Evolutionary conservation across 2,797 vertebrate species (phyloP).

Genomic region (Loris lydekkerianus): DNA sequence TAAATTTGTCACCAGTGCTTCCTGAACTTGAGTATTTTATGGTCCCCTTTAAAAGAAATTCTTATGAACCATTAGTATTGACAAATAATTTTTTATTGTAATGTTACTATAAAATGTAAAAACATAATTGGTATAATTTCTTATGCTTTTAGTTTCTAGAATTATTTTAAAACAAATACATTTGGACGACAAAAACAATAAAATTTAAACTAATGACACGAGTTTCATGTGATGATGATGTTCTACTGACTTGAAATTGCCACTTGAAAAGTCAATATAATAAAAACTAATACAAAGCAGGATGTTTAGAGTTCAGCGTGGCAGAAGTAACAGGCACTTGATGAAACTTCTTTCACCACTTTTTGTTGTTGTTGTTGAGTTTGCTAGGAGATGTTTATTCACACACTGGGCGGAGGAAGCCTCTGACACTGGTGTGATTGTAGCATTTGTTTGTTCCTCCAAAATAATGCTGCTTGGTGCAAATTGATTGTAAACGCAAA

Average conservation of each 20-base stretch:
- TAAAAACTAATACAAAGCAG: not conserved
- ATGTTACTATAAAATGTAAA: not conserved
- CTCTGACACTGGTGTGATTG: not conserved
- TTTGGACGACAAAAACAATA: not conserved
- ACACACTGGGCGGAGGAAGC: not conserved
- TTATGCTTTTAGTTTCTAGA: not conserved
- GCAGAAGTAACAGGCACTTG: not conserved
- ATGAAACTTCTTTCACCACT: not conserved
- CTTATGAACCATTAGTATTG: not conserved
- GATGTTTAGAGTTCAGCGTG: not conserved
- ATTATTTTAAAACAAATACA: slow-evolving; percentile 28
- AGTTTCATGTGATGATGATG: not conserved
- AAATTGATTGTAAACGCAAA: slow-evolving; percentile 2
- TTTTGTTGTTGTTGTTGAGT: not conserved
- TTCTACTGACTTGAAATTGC: slow-evolving; percentile 1
- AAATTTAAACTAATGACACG: not conserved
- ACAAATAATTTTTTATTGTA: not conserved
- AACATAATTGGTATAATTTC: not conserved
- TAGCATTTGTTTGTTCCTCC: slow-evolving; percentile 46
- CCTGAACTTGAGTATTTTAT: slow-evolving; percentile 22
- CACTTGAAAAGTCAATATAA: not conserved
- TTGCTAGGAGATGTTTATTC: not conserved
- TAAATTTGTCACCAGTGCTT: not conserved
- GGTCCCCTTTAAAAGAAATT: not conserved
- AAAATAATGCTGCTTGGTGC: slow-evolving; percentile 38